Conservation (phyloP, 2,113 vertebrate genomes). For the Tyrannus savana region DNA sequence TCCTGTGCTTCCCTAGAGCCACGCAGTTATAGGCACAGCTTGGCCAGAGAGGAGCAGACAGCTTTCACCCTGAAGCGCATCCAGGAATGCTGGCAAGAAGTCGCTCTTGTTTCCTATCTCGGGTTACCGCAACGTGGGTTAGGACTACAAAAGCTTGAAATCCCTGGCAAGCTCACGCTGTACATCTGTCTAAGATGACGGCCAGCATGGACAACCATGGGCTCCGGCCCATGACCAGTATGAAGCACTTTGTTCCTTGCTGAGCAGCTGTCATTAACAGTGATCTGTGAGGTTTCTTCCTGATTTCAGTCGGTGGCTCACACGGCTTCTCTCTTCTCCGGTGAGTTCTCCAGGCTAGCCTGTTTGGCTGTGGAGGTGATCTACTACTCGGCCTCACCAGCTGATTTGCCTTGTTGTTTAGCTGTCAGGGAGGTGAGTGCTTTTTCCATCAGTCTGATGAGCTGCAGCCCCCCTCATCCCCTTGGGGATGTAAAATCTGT, state of each 20-base stretch:
- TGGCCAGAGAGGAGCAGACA: conserved; percentile 35
- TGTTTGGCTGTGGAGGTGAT: background rate
- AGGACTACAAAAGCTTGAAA: conserved; percentile 35
- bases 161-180: background rate
- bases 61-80: conserved; percentile 33
- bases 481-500: background rate
- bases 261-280: conserved; percentile 55
- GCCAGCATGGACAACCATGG: background rate
- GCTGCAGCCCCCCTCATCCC: background rate
- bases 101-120: conserved; percentile 27
- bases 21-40: background rate
- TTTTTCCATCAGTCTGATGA: background rate
- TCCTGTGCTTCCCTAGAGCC: background rate
- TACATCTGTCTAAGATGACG: conserved; percentile 46
- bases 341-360: background rate
- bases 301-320: background rate
- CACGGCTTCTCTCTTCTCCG: background rate
- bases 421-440: fast-evolving
- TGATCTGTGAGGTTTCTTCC: conserved; percentile 52
- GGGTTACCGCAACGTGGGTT: background rate
- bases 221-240: conserved; percentile 11
- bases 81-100: conserved; percentile 49
- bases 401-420: background rate
- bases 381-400: fast-evolving
- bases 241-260: conserved; percentile 52